Evolutionary conservation across 2,113 vertebrate genomes (phyloP).

Genomic region (Malurus alboscapulatus): DNA sequence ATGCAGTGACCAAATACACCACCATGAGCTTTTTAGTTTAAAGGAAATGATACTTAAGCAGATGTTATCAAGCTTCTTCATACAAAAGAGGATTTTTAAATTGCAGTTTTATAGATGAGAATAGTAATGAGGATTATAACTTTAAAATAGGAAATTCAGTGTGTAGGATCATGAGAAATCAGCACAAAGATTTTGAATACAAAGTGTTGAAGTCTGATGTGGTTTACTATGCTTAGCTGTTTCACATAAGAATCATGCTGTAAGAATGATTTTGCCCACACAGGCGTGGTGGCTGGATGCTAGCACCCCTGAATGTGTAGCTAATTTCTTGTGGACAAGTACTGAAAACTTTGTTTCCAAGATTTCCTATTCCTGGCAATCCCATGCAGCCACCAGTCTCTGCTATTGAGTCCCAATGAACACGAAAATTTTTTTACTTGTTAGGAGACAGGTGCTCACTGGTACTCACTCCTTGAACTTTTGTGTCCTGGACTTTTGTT

Average conservation of each 20-base stretch:
- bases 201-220: not conserved
- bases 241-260: not conserved
- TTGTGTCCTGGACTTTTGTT: not conserved
- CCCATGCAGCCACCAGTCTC: not conserved
- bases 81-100: not conserved
- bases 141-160: not conserved
- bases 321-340: not conserved
- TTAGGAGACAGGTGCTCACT: not conserved
- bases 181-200: not conserved
- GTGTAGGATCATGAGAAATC: not conserved
- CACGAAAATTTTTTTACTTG: not conserved
- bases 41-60: not conserved
- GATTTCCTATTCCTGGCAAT: not conserved
- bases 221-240: not conserved
- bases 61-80: not conserved
- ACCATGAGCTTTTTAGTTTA: not conserved
- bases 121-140: not conserved
- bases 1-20: not conserved
- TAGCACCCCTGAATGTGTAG: not conserved
- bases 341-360: not conserved
- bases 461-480: not conserved
- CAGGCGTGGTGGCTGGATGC: not conserved
- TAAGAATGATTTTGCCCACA: not conserved
- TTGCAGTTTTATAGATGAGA: not conserved
- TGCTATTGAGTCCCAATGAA: not conserved